Base-by-base conservation (phyloP, 1,140 invertebrate genomes). In the Anastrepha obliqua region DNA sequence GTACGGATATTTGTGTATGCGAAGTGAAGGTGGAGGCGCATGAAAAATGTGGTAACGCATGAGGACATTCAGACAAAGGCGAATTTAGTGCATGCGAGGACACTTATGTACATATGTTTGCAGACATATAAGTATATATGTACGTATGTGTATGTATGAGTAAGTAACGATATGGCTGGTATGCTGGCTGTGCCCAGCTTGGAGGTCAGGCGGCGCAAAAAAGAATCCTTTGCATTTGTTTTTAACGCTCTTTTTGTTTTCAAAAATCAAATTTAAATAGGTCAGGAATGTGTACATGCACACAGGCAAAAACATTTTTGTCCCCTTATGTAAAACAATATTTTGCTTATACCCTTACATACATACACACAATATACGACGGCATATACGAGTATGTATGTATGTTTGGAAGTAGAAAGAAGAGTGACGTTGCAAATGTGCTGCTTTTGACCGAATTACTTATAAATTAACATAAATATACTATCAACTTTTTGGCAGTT, bases 261-360 rank as follows among this genome's bases (percentile, higher is more conserved):
- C 67, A 70, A 42, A 29, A 20, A 47, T 17, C 11, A 74, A 74
- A 44, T 74, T 17, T 74, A 74, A 47, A 74, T 74, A 74, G 67
- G 67, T 74, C 67, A 74, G 67, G 67, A 42, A 47, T 5, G 67
- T 47, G 15, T 17, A 5, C 67, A 44, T 11, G 67, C 67, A n/a
- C 39, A 47, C 67, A 74, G 15, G 39, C 42, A 74, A 44, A 17
- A 15, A 4, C 3, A 17, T 15, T 47, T 44, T 47, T 17, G 3
- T 15, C 13, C 60, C 4, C 5, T 74, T 74, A 74, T 74, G 13
- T 44, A 13, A 15, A 62, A 55, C 6, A 11, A 55, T 55, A 55
- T 55, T 29, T 29, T 29, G 11, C 51, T 8, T 55, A 55, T 55
- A 11, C 11, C 0, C 51, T 0, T 55, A 55, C 51, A 55, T 55